Base-by-base conservation (phyloP, 2,888 invertebrate species). In the Tetragnatha montana region DNA sequence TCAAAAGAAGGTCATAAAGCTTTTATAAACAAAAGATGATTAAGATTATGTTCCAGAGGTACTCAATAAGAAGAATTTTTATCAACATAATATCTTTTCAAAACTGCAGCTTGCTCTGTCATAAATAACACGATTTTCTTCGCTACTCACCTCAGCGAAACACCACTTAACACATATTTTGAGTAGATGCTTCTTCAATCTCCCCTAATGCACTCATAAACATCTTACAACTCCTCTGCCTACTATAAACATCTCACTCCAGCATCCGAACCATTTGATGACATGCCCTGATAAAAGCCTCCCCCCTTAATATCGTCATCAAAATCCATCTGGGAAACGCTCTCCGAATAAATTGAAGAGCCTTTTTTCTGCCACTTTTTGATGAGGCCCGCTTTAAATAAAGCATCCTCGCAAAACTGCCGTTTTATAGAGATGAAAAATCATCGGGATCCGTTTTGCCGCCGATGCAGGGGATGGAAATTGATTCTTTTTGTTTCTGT, bases 401-500 rank as follows among this genome's bases (percentile, higher is more conserved):
- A 68, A 80, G 79, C 79, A 68, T 68, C 79, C 19, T 49, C 50
- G 35, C 21, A 47, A n/a, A n/a, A 47, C 22, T 21, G 6, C 12
- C 51, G 60, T 68, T 80, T 60, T 80, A 80, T 35, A 35, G 35
- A 35, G 35, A 35, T 80, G 79, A 80, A 80, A 80, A 80, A 80
- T 80, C 22, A 17, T 80, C 68, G 7, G 21, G 51, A 68, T 68
- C 68, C 50, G 17, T 68, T 60, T 80, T 68, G 10, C 22, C 22
- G 19, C 73, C 6, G 22, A 22, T 73, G 22, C 12, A 73, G 19
- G 12, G 1, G 73, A 19, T 60, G 60, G n/a, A 47, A 7, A 47
- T 69, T 68, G 80, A 68, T 80, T 80, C 17, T 80, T 68, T 60
- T 80, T 22, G 10, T 80, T 68, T 60, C 68, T 79, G 51, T 79